Conservation (phyloP, 2,888 invertebrate genomes). For the Synergus gifuensis region DNA sequence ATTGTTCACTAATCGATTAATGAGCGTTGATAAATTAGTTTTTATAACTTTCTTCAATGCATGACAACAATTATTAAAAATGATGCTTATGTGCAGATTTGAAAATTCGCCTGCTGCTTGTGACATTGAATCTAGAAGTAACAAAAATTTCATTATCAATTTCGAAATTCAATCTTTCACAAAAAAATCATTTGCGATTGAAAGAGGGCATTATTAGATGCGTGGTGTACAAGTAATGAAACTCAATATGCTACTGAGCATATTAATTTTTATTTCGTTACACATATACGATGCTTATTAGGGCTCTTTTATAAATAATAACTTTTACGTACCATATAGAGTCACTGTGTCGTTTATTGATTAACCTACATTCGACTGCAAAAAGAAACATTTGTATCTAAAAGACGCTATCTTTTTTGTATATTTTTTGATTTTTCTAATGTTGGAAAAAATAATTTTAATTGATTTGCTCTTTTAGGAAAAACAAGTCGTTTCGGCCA, state of each 20-base stretch:
- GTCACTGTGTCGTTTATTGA: neutral
- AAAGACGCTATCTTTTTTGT: neutral
- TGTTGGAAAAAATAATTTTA: neutral
- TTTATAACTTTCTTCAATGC: neutral
- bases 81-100: slow-evolving; percentile 34
- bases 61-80: slow-evolving; percentile 29
- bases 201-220: neutral
- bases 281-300: neutral
- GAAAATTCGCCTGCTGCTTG: slow-evolving; percentile 30
- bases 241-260: no score
- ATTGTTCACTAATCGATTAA: slow-evolving; percentile 7
- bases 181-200: neutral
- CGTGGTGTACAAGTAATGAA: neutral
- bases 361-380: slow-evolving; percentile 10
- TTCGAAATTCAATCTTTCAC: neutral
- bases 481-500: slow-evolving; percentile 95
- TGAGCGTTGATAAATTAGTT: neutral
- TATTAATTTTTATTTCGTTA: no score
- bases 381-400: neutral
- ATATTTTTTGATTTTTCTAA: neutral
- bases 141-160: neutral
- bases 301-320: neutral
- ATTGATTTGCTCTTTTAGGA: slow-evolving; percentile 81
- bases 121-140: neutral
- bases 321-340: neutral